phyloP scores from a whole-genome alignment of 2,797 vertebrate genomes.

The Cossypha heuglini region DNA sequence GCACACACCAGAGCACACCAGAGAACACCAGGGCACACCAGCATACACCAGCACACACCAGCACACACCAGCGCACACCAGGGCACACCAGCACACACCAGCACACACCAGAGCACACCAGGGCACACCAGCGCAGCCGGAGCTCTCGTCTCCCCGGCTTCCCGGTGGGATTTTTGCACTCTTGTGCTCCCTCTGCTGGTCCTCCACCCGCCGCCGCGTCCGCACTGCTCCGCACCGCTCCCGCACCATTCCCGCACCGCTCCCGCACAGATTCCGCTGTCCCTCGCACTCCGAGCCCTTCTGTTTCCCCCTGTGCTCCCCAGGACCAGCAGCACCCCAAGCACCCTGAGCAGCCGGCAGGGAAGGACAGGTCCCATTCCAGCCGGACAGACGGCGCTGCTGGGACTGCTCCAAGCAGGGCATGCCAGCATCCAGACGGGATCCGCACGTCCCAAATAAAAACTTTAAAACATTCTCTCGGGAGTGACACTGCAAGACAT shows the following conservation, averaged over 20 bases:
- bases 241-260: neutral
- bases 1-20: neutral
- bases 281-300: neutral
- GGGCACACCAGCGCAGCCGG: neutral
- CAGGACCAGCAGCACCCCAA: neutral
- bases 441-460: neutral
- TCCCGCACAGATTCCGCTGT: neutral
- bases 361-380: neutral
- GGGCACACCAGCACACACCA: neutral
- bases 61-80: too few species aligned
- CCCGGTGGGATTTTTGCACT: conserved; percentile 9
- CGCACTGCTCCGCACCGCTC: neutral
- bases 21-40: neutral
- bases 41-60: neutral
- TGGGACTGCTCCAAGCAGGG: neutral
- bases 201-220: neutral
- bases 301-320: neutral
- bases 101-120: too few species aligned
- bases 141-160: neutral
- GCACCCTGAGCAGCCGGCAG: neutral
- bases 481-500: neutral
- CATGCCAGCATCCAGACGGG: neutral
- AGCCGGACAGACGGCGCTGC: neutral
- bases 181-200: conserved; percentile 63
- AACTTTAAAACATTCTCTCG: neutral